Conservation (phyloP, 2,797 vertebrate genomes). For the Hoplostethus atlanticus region DNA sequence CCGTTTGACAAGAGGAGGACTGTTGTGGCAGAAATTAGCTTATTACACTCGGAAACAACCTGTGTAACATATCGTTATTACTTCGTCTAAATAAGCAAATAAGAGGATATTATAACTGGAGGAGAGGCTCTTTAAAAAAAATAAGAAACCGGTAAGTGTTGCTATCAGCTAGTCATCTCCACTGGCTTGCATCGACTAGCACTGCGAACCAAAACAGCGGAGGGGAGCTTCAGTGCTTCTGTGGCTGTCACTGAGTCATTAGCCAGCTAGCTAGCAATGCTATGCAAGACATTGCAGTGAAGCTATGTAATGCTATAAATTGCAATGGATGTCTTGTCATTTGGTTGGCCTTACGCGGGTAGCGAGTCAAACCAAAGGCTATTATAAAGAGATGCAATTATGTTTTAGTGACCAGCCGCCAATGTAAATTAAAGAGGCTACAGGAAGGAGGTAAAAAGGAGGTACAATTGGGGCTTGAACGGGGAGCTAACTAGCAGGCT, state of each 20-base stretch:
- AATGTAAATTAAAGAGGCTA: too few relatives aligned
- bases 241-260: constrained; percentile 31
- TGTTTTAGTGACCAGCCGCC: not conserved
- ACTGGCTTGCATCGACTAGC: not conserved
- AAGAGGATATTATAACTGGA: not conserved
- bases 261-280: constrained; percentile 16
- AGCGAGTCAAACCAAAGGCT: not conserved
- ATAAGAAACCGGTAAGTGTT: constrained; percentile 28
- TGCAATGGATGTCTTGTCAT: not conserved
- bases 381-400: not conserved
- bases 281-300: not conserved
- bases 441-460: too few relatives aligned
- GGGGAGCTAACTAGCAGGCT: not conserved
- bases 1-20: constrained; percentile 52
- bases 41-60: not conserved
- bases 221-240: not conserved
- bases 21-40: constrained; percentile 60
- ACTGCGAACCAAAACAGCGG: constrained; percentile 3
- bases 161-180: constrained; percentile 6
- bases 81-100: not conserved
- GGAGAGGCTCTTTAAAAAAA: not conserved
- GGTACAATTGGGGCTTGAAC: not conserved
- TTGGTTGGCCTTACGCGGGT: not conserved
- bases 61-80: not conserved
- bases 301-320: not conserved